Percentiles rank a stretch among this genome's conserved stretches.
Evolutionary conservation across 2,888 invertebrate species (phyloP).

Genomic region (Carcina quercana): DNA sequence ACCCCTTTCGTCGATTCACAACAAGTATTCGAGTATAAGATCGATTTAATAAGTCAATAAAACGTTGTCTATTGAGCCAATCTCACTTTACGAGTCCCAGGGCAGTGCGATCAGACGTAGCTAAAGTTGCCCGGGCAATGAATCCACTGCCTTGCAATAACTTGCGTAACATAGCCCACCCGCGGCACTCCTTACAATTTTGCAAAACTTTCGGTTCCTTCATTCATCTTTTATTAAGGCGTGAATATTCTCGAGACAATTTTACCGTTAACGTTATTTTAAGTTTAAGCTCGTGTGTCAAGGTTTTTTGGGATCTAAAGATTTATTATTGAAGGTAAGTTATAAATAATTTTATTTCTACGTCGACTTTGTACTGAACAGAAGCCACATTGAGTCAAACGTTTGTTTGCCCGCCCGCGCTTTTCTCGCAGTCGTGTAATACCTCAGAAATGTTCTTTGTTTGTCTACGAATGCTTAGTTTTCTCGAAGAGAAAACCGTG

Average conservation of each 20-base stretch:
- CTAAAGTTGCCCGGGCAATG: conserved; percentile 37
- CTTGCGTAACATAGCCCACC: conserved; percentile 29
- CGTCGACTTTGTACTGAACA: too few relatives aligned
- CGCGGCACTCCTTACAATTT: conserved; percentile 31
- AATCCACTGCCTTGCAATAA: conserved; percentile 23
- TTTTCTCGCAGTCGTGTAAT: too few relatives aligned
- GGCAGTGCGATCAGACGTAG: conserved; percentile 48
- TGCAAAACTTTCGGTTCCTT: conserved; percentile 27
- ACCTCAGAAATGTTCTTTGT: too few relatives aligned
- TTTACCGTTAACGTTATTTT: too few relatives aligned
- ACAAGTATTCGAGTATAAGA: conserved; percentile 47
- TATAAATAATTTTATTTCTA: too few relatives aligned
- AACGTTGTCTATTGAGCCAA: conserved; percentile 60
- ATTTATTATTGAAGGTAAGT: too few relatives aligned
- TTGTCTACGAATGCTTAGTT: too few relatives aligned
- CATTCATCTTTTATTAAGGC: conserved; percentile 16
- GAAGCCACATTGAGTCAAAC: too few relatives aligned
- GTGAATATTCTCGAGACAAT: conserved; percentile 1
- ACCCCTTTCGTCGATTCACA: conserved; percentile 28
- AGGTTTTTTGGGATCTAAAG: too few relatives aligned
- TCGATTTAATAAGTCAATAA: conserved; percentile 69
- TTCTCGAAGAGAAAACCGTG: too few relatives aligned
- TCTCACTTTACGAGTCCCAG: conserved; percentile 63
- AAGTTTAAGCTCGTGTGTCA: too few relatives aligned
- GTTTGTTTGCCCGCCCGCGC: too few relatives aligned